phyloP scores from a whole-genome alignment of 2,797 vertebrate genomes.

The Tympanoctomys barrerae region DNA sequence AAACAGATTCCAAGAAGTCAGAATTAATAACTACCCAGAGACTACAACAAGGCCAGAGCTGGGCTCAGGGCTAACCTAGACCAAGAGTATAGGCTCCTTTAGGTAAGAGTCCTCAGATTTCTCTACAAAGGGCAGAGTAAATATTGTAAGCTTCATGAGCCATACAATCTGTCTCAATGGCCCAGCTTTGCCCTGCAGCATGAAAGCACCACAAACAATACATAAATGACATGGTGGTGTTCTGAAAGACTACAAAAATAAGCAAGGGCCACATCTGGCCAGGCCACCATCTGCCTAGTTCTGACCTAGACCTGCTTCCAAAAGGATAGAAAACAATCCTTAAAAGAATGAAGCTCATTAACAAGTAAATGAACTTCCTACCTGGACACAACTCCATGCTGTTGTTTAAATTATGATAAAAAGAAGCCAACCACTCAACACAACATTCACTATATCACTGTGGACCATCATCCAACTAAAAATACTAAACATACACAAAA shows the following conservation, averaged over 20 bases:
- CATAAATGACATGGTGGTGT: fast-evolving
- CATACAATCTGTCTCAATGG: too few relatives aligned
- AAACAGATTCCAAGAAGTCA: background rate
- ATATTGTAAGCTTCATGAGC: background rate
- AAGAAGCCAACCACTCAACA: background rate
- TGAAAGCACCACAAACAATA: background rate
- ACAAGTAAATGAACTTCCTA: background rate
- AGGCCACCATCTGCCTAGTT: background rate
- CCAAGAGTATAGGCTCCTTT: background rate
- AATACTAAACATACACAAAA: background rate
- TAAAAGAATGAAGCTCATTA: background rate
- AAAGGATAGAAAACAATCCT: background rate
- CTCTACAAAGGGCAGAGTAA: background rate
- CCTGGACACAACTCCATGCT: background rate
- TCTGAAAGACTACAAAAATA: background rate
- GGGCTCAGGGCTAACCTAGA: background rate
- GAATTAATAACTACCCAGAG: background rate
- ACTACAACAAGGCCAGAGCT: background rate
- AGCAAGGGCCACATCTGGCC: background rate
- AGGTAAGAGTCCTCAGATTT: too few relatives aligned
- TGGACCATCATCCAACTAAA: background rate
- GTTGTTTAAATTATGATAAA: background rate
- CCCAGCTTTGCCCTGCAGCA: background rate
- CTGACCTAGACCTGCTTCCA: background rate
- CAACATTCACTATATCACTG: background rate